These are phyloP conservation scores for Trichogramma pretiosum DNA, from an alignment of 1,140 invertebrate species.

Conservation along the genomic window DNA sequence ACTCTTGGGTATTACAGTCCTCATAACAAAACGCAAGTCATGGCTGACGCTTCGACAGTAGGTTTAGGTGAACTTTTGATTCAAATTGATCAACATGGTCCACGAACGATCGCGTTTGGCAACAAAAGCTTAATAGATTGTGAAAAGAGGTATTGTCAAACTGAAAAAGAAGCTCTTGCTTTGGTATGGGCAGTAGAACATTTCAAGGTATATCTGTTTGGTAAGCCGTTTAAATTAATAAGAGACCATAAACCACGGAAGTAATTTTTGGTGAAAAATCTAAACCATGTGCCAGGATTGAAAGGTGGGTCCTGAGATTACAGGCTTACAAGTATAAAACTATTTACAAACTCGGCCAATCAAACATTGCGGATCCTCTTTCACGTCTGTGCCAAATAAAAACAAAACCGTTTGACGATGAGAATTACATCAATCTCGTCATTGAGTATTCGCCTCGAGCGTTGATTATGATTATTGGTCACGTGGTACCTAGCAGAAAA, in stretches of 20 bases:
- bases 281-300: slow-evolving; percentile 22
- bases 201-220: slow-evolving; percentile 31
- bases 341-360: slow-evolving; percentile 2
- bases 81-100: slow-evolving; percentile 11
- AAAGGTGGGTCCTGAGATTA: slow-evolving; percentile 18
- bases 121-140: slow-evolving; percentile 17
- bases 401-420: too few species aligned
- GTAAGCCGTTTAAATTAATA: slow-evolving; percentile 29
- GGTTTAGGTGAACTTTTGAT: slow-evolving; percentile 24
- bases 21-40: slow-evolving; percentile 18
- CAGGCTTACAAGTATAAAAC: slow-evolving; percentile 14
- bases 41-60: slow-evolving; percentile 27
- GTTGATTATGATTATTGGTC: too few species aligned
- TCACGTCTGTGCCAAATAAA: too few species aligned
- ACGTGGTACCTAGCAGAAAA: too few species aligned
- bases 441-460: too few species aligned
- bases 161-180: slow-evolving; percentile 36
- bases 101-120: slow-evolving; percentile 15
- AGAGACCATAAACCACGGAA: slow-evolving; percentile 35
- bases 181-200: slow-evolving; percentile 30
- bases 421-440: too few species aligned
- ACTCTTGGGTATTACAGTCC: slow-evolving; percentile 17
- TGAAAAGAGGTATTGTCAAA: slow-evolving; percentile 35
- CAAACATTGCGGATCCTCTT: too few species aligned
- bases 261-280: too few species aligned